Percentiles rank a stretch among this genome's conserved stretches.
phyloP scores from a whole-genome alignment of 2,888 invertebrate species.

The Dicyrtomina minuta region DNA sequence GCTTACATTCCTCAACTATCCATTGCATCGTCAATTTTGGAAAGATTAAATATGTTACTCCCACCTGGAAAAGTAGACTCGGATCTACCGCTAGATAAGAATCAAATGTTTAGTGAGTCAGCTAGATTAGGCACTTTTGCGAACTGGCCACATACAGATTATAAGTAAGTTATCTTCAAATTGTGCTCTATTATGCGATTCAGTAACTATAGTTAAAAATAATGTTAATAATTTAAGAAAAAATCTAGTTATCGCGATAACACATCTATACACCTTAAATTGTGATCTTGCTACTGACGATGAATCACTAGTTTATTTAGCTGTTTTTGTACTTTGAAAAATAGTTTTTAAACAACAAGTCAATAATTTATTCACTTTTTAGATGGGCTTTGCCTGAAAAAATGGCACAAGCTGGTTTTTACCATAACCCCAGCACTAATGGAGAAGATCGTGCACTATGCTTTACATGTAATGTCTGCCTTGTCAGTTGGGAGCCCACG shows the following conservation, averaged over 20 bases:
- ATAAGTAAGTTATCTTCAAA: slow-evolving; percentile 66
- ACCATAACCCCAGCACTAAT: slow-evolving; percentile 84
- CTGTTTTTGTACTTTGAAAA: not conserved
- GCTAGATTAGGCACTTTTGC: slow-evolving; percentile 86
- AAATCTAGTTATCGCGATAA: too few relatives aligned
- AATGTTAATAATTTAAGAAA: not conserved
- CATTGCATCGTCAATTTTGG: slow-evolving; percentile 84
- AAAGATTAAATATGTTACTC: slow-evolving; percentile 77
- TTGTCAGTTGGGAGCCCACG: slow-evolving; percentile 95
- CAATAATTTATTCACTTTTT: not conserved
- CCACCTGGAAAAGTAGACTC: slow-evolving; percentile 61
- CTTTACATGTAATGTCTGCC: slow-evolving; percentile 90
- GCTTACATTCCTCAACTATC: slow-evolving; percentile 81
- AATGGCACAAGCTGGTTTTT: slow-evolving; percentile 97
- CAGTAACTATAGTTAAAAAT: not conserved
- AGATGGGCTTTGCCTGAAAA: slow-evolving; percentile 94
- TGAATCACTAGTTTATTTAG: too few relatives aligned
- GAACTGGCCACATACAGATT: slow-evolving; percentile 95
- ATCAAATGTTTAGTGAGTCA: slow-evolving; percentile 85
- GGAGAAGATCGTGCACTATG: slow-evolving; percentile 95
- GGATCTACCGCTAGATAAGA: slow-evolving; percentile 58
- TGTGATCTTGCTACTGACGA: too few relatives aligned
- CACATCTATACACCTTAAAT: too few relatives aligned
- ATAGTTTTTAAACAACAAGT: not conserved
- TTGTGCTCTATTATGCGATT: too few relatives aligned